Percentiles rank a stretch among this genome's conserved stretches.
Conservation (phyloP, 2,888 invertebrate species). For the Temnothorax ravouxi region DNA sequence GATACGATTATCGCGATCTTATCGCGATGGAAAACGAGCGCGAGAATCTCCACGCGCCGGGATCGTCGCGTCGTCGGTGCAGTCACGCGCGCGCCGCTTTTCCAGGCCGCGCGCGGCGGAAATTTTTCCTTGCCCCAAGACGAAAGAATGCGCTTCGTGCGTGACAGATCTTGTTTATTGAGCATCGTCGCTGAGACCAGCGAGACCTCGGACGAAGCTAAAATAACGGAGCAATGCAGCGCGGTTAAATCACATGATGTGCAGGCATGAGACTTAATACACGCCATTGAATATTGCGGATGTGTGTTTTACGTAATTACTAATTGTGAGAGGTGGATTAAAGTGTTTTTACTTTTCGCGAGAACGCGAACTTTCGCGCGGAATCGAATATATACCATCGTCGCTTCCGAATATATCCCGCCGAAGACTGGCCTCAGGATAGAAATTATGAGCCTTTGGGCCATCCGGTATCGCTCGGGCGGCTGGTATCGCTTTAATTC, state of each 20-base stretch:
- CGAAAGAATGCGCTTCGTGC: constrained; percentile 15
- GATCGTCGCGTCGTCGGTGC: background rate
- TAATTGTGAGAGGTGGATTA: background rate
- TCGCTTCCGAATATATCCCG: constrained; percentile 61
- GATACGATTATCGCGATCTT: constrained; percentile 46
- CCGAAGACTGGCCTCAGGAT: constrained; percentile 76
- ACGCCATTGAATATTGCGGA: background rate
- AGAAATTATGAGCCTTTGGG: constrained; percentile 80
- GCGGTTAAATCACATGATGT: background rate
- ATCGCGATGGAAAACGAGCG: constrained; percentile 17
- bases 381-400: constrained; percentile 55
- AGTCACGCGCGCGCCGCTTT: background rate
- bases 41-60: constrained; percentile 5
- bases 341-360: background rate
- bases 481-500: constrained; percentile 82
- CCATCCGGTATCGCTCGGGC: constrained; percentile 51
- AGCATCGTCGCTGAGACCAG: background rate
- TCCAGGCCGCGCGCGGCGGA: background rate
- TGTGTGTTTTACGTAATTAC: background rate
- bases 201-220: background rate
- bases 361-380: background rate
- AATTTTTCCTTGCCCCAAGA: constrained; percentile 4
- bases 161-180: constrained; percentile 34
- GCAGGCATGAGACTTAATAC: background rate
- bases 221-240: background rate